These are phyloP conservation scores for Ephydatia muelleri DNA, from an alignment of 37 sponge, comb jelly and placozoan species.

Conservation along the genomic window DNA sequence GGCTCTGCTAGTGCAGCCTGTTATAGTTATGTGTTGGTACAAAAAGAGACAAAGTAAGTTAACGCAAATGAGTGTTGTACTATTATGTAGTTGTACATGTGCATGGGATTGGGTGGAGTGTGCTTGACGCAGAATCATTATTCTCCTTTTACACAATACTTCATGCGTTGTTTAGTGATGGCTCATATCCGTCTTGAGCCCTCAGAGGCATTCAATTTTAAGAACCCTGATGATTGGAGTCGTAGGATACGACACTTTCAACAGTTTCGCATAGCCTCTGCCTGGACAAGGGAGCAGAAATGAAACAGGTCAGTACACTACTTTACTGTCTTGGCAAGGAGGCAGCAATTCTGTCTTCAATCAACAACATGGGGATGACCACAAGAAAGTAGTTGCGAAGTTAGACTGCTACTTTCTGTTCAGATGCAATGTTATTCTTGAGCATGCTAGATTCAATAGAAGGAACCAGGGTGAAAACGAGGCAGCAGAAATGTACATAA, in stretches of 20 bases:
- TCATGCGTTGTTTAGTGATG: too few species aligned
- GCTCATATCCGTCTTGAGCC: background rate
- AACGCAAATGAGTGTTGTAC: too few species aligned
- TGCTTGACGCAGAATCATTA: background rate
- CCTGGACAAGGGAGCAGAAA: background rate
- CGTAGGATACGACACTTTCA: constrained; percentile 2
- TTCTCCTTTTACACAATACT: too few species aligned
- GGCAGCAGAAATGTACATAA: constrained; percentile 9
- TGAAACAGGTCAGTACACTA: constrained; percentile 3
- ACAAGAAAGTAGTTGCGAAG: background rate
- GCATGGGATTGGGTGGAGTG: too few species aligned
- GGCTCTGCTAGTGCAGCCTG: too few species aligned
- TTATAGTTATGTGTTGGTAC: too few species aligned
- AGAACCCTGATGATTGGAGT: constrained; percentile 16
- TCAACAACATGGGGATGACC: background rate
- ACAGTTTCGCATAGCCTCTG: constrained; percentile 24
- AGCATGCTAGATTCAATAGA: constrained; percentile 14
- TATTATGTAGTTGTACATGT: too few species aligned
- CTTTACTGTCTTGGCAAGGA: constrained; percentile 32
- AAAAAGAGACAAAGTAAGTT: too few species aligned
- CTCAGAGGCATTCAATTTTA: constrained; percentile 9
- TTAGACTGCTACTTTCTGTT: constrained; percentile 11
- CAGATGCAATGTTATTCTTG: constrained; percentile 1
- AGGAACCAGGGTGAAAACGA: constrained; percentile 1
- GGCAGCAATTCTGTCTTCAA: constrained; percentile 8